Evolutionary conservation across 2,888 invertebrate species (phyloP), one percentile per base, ranked within the genome.

Genomic region (Drosophila maculinotata): DNA sequence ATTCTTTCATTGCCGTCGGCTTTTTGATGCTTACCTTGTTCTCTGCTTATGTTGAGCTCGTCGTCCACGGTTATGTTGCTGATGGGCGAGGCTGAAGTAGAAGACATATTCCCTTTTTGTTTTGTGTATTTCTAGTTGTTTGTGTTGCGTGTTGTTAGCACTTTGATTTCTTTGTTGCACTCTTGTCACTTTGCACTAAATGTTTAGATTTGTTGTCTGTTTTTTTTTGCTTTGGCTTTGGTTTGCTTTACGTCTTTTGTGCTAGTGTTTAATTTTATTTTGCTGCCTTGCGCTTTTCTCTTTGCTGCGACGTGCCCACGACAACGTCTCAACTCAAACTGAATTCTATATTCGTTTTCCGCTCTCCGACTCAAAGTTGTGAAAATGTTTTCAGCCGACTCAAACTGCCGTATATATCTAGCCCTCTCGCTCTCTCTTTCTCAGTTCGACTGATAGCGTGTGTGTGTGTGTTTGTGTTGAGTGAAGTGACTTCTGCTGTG

Each of bases 21-120:
- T 17, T 23, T 39, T 25, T 2, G 9, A 12, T 56, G 88, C 90
- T 88, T 88, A 92, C 92, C 92, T 91, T 90, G 89, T 79, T 91
- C 90, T 87, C 90, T 81, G 75, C 81, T 81, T 59, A 89, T 81
- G 73, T 90, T 90, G 41, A 92, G 88, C 68, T 92, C 92, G 87
- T 92, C 92, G 71, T 90, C 90, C 75, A 92, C 91, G 71, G 92
- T 92, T 64, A 92, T 91, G 78, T 91, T 91, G 89, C 92, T 92
- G 59, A 92, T 86, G 75, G 92, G 91, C 69, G 92, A 91, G 65
- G 90, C 90, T 45, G 92, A 92, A 69, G 89, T 89, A 60, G 90
- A 89, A 86, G 91, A 92, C 92, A 92, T 92, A 86, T 80, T 90
- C 89, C 75, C 49, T 59, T 65, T n/a, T 36, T 42, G 14, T 26